These are phyloP conservation scores for Hirtodrosophila duncani DNA, from an alignment of 2,888 invertebrate species.

Conservation along the genomic window DNA sequence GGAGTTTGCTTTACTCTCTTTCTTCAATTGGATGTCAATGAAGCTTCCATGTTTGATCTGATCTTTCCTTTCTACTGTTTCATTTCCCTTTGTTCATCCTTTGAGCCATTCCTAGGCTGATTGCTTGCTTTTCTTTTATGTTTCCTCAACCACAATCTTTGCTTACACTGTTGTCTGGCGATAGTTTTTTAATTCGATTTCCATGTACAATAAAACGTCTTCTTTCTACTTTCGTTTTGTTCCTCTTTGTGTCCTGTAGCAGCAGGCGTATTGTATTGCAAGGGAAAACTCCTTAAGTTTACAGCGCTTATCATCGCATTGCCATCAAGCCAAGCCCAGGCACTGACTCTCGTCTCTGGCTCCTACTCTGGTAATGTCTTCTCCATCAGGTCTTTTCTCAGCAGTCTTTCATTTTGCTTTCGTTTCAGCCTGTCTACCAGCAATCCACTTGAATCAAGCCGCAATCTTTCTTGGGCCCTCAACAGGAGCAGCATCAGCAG, in stretches of 20 bases:
- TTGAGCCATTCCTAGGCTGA: too few species aligned
- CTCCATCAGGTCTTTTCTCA: not conserved
- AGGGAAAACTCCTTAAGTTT: conserved; percentile 39
- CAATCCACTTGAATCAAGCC: conserved; percentile 67
- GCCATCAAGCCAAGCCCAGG: not conserved
- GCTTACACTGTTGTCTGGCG: conserved; percentile 21
- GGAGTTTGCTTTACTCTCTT: too few species aligned
- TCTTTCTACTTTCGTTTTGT: conserved; percentile 11
- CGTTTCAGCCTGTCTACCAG: conserved; percentile 56
- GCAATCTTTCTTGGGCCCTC: conserved; percentile 50
- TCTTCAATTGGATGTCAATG: too few species aligned
- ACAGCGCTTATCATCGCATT: conserved; percentile 29
- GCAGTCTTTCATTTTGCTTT: conserved; percentile 23
- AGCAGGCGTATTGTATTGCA: conserved; percentile 19
- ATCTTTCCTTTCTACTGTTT: too few species aligned
- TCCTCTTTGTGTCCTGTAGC: not conserved
- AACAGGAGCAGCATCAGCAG: conserved; percentile 19
- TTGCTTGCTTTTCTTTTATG: not conserved
- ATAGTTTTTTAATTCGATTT: conserved; percentile 38
- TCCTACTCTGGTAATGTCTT: not conserved
- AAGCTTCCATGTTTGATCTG: too few species aligned
- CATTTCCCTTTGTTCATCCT: too few species aligned
- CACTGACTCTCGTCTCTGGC: not conserved
- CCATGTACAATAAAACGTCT: conserved; percentile 41
- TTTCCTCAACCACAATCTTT: not conserved